These are phyloP conservation scores for Sternarchorhynchus goeldii DNA, from an alignment of 2,797 vertebrate genomes.

Conservation along the genomic window DNA sequence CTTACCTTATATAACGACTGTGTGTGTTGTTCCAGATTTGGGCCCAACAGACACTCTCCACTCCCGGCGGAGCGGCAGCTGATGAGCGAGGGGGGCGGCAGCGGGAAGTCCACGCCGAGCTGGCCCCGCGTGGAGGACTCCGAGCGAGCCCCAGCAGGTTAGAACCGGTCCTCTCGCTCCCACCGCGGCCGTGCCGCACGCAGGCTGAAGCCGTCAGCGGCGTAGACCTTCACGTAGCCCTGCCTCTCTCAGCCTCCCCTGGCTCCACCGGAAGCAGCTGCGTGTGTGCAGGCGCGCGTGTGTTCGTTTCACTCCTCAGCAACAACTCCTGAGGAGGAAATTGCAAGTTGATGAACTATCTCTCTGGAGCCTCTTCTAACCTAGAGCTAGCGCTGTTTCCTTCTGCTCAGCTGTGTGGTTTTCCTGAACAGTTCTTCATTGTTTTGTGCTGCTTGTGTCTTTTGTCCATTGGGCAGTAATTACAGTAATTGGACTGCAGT, in stretches of 20 bases:
- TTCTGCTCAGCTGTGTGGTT: constrained; percentile 18
- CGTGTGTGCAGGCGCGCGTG: not conserved
- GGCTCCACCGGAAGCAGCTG: not conserved
- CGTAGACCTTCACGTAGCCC: not conserved
- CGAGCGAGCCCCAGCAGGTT: constrained; percentile 57
- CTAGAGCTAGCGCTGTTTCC: constrained; percentile 25
- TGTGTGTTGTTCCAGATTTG: constrained; percentile 79
- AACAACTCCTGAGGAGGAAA: constrained; percentile 39
- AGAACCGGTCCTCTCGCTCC: not conserved
- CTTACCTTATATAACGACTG: not conserved
- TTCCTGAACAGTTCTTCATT: not conserved
- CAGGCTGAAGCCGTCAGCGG: no score
- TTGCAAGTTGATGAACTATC: constrained; percentile 22
- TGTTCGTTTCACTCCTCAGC: constrained; percentile 10
- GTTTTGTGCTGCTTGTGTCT: not conserved
- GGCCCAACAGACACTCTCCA: constrained; percentile 87
- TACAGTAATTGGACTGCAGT: constrained; percentile 27
- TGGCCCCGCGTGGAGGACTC: constrained; percentile 91
- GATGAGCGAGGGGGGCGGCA: constrained; percentile 80
- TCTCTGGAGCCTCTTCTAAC: constrained; percentile 19
- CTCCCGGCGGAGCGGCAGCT: constrained; percentile 89
- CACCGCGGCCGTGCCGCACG: no score
- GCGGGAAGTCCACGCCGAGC: constrained; percentile 87
- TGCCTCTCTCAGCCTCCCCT: not conserved
- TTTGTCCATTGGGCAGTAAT: constrained; percentile 30